Conservation (phyloP, 2,113 vertebrate genomes). For the Hemiscyllium ocellatum region DNA sequence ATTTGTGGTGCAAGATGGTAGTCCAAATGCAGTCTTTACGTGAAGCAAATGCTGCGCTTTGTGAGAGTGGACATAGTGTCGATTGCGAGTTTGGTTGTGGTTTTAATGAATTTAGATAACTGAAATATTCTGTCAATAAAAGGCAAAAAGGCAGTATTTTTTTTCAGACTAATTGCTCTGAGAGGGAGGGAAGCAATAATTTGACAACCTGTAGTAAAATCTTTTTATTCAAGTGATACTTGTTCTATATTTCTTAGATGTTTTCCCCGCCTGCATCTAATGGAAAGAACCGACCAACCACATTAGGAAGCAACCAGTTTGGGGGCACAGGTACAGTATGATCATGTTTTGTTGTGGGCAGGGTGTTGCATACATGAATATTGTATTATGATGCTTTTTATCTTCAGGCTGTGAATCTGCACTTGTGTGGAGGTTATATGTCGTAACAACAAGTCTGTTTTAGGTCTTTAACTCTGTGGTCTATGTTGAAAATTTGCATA, state of each 20-base stretch:
- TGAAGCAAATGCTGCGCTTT: neutral
- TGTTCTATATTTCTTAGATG: slow-evolving; percentile 73
- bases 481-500: neutral
- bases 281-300: slow-evolving; percentile 88
- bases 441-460: neutral
- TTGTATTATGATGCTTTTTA: neutral
- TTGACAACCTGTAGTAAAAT: neutral
- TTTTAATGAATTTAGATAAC: neutral
- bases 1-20: neutral
- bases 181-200: neutral
- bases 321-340: slow-evolving; percentile 75
- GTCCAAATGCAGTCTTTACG: neutral
- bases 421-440: neutral
- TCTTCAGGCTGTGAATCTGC: neutral
- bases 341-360: neutral
- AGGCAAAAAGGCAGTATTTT: neutral
- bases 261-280: slow-evolving; percentile 92
- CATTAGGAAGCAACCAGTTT: slow-evolving; percentile 84
- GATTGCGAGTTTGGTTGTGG: slow-evolving; percentile 1
- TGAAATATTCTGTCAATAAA: neutral
- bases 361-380: neutral
- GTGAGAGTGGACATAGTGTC: neutral
- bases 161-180: neutral
- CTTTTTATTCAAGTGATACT: neutral
- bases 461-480: neutral